Conservation (phyloP, 2,888 invertebrate species). For the Antitype chi region DNA sequence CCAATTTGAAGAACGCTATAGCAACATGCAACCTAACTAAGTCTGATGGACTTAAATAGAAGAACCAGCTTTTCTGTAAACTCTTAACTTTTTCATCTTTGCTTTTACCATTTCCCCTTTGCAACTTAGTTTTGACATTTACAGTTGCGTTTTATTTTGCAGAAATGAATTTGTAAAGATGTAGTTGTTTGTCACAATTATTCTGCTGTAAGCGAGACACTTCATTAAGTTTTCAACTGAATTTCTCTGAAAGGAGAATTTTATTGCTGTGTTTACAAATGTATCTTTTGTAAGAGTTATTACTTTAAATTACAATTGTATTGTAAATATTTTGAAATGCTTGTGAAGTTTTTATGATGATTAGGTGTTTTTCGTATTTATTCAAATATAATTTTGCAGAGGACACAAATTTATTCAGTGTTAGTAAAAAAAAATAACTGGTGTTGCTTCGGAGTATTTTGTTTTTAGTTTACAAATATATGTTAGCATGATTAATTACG, state of each 20-base stretch:
- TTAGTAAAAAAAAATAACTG: background rate
- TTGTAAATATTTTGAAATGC: conserved; percentile 6
- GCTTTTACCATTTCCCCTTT: conserved; percentile 3
- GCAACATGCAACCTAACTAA: background rate
- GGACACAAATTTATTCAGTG: background rate
- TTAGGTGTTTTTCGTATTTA: background rate
- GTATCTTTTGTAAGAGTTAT: conserved; percentile 35
- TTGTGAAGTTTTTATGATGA: background rate
- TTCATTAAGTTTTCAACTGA: conserved; percentile 58
- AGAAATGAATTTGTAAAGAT: conserved; percentile 55
- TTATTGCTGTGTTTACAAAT: conserved; percentile 58
- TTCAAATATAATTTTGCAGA: background rate
- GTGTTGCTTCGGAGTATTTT: background rate
- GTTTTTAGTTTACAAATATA: background rate
- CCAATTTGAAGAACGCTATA: background rate
- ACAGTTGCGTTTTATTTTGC: conserved; percentile 47
- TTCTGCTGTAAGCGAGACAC: conserved; percentile 55
- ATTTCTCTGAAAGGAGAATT: conserved; percentile 46
- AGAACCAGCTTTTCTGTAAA: background rate
- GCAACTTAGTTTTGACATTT: conserved; percentile 27
- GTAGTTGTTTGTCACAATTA: conserved; percentile 55
- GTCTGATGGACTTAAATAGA: background rate
- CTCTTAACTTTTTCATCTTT: conserved; percentile 8
- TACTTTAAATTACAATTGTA: conserved; percentile 18
- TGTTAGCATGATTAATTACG: background rate